Percentiles rank a stretch among this genome's conserved stretches.
Evolutionary conservation across 2,113 vertebrate species (phyloP).

Genomic region (Anser cygnoides): DNA sequence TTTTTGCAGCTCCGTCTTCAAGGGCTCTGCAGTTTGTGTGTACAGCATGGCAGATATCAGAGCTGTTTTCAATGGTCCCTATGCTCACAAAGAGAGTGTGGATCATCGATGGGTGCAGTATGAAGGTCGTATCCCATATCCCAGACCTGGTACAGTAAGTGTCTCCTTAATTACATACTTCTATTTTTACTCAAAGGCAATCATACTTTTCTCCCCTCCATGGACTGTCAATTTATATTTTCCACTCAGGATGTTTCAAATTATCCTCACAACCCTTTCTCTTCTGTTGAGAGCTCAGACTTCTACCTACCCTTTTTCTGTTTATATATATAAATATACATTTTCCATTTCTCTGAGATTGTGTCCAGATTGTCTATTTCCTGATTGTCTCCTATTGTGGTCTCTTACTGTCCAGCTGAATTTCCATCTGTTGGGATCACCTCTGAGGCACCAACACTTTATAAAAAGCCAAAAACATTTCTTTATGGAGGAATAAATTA

Average conservation of each 20-base stretch:
- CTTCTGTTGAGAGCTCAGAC: neutral
- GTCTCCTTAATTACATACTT: neutral
- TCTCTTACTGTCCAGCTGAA: neutral
- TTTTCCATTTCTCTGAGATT: constrained; percentile 44
- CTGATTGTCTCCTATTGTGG: neutral
- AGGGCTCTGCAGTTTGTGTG: constrained; percentile 96
- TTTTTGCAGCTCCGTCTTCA: constrained; percentile 90
- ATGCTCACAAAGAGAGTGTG: constrained; percentile 94
- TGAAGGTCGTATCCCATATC: constrained; percentile 93
- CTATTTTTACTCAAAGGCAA: neutral
- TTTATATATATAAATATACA: neutral
- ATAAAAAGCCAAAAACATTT: neutral
- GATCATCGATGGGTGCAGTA: constrained; percentile 96
- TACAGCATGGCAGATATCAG: constrained; percentile 96
- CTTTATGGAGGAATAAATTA: neutral
- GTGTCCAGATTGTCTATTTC: constrained; percentile 1
- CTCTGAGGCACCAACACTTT: neutral
- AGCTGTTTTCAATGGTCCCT: constrained; percentile 94
- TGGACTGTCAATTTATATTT: neutral
- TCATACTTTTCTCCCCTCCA: neutral
- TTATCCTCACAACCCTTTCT: neutral
- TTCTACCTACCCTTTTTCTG: neutral
- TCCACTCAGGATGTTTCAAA: constrained; percentile 41
- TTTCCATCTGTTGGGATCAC: neutral
- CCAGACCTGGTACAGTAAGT: constrained; percentile 92